Evolutionary conservation across 2,113 vertebrate genomes (phyloP), one percentile per base, ranked within the genome.

Genomic region (Cichladusa arquata): DNA sequence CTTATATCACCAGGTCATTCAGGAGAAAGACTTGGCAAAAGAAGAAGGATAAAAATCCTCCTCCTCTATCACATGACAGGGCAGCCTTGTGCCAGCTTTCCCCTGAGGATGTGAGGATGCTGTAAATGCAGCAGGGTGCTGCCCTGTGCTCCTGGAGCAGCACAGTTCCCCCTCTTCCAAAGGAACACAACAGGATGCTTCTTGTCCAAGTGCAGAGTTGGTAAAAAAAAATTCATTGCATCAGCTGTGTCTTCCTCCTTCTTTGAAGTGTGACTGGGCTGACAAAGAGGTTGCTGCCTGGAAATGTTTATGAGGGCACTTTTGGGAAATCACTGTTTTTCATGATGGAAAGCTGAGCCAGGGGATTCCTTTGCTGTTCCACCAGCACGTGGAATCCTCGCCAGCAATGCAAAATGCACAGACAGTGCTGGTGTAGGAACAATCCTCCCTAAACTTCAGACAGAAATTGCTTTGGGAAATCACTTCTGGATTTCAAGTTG

Each of bases 401-500:
- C 47, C 57, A 44, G 23, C 29, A 45, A 13, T 2, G 17, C 47
- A 53, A 56, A 76, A 25, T 19, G 20, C 34, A 29, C 2, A 54
- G 19, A 19, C 11, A 7, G 28, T 15, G 16, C 73, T 66, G 51
- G 34, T 26, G 33, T 2, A 26, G 25, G 42, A 60, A 51, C 22
- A 71, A 58, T 17, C 20, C 17, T 29, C 25, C 25, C 8, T 9
- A 60, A n/a, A 33, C 6, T 51, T 31, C 5, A n/a, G 22, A 19
- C 61, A 87, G 47, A 40, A 88, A 87, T 65, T 71, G 36, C 44
- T 70, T 23, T 1, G 2, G 50, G 66, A 62, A 81, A 57, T 29
- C 4, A 0, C 19, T 74, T n/a, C 26, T 54, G 44, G 47, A 19
- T 33, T 26, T 25, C 0, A 5, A 57, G 19, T 28, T 36, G 4